Evolutionary conservation across 2,113 vertebrate genomes (phyloP), one percentile per base, ranked within the genome.

Genomic region (Sander lucioperca): DNA sequence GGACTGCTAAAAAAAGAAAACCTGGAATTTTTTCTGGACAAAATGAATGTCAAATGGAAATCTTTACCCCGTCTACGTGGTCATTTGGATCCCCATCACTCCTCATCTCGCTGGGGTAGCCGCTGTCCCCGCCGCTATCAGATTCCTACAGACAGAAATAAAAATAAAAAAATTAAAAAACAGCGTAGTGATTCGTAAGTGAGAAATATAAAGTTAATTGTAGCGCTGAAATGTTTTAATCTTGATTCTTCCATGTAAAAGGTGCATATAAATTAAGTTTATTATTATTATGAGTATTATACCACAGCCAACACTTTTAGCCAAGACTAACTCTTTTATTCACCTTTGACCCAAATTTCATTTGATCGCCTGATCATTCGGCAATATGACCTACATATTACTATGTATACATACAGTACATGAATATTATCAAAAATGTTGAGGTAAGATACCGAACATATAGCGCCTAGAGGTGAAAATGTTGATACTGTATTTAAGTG

Each of bases 121-220:
- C 98, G 6, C 98, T 99, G 92, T 99, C 98, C 18, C 97, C 97
- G n/a, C 97, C 96, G 45, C 95, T 97, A 79, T 99, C 98, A 18
- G 95, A 95, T 45, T 98, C 97, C 98, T 99, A 73, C 2, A 57
- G 47, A 83, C 12, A 63, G 1, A 75, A 48, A 61, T 43, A 0
- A 16, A 66, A 21, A 27, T 13, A 0, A 4, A 18, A 83, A 68
- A 63, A 63, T 27, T 3, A 14, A 83, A 68, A 66, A 64, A n/a
- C 65, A 3, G 65, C 21, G 5, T 1, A 0, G 56, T 9, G 64
- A 58, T 27, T 64, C 4, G 13, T n/a, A n/a, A n/a, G n/a, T n/a
- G n/a, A n/a, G n/a, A n/a, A n/a, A n/a, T n/a, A n/a, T n/a, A n/a
- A n/a, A n/a, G n/a, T n/a, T n/a, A n/a, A n/a, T n/a, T n/a, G n/a